Percentiles rank a stretch among this genome's conserved stretches.
Conservation (phyloP, 2,113 vertebrate species). For the Callospermophilus lateralis region DNA sequence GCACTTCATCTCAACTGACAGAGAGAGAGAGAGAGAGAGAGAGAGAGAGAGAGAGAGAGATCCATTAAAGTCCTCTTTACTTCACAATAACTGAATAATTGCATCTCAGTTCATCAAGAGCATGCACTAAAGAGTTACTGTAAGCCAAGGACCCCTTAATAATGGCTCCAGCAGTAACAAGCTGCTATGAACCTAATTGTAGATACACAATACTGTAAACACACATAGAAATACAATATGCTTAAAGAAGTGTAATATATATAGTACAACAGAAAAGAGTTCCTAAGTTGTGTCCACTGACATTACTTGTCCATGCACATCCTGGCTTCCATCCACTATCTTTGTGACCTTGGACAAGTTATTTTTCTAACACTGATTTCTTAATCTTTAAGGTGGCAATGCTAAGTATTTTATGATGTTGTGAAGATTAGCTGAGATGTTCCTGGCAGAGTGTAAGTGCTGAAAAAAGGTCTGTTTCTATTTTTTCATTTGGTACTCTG, state of each 20-base stretch:
- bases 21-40: neutral
- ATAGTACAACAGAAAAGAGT: neutral
- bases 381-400: neutral
- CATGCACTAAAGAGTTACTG: neutral
- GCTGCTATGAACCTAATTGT: neutral
- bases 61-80: neutral
- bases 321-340: neutral
- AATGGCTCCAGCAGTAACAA: neutral
- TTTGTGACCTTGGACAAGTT: neutral
- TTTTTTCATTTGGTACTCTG: neutral
- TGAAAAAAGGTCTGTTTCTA: neutral
- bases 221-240: neutral
- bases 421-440: neutral
- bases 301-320: neutral
- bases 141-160: neutral
- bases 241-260: neutral
- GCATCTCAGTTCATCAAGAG: neutral
- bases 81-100: neutral
- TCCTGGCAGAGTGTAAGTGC: neutral
- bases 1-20: neutral
- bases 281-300: neutral
- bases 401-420: neutral
- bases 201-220: neutral
- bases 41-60: neutral
- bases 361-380: neutral